Evolutionary conservation across 92 coral and sea anemone genomes (phyloP).

Genomic region (Heliopora coerulea): DNA sequence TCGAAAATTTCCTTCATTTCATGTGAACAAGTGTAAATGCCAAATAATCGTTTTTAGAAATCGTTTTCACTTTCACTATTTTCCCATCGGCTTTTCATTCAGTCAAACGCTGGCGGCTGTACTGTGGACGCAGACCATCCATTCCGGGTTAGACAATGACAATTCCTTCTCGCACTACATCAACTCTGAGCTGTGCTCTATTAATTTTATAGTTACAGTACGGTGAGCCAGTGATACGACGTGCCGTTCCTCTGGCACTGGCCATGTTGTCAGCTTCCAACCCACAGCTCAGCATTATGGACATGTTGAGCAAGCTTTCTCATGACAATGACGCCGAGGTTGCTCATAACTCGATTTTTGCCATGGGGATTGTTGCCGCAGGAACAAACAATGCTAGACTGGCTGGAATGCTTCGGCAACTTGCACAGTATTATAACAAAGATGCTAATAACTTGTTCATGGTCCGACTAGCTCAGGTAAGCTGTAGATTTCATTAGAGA

Average conservation of each 20-base stretch:
- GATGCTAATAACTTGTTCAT: constrained; percentile 96
- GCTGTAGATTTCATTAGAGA: too few relatives aligned
- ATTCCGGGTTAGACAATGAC: too few relatives aligned
- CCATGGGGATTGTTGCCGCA: constrained; percentile 99
- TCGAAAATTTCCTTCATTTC: too few relatives aligned
- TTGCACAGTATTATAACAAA: constrained; percentile 98
- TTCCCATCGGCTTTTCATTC: too few relatives aligned
- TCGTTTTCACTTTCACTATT: too few relatives aligned
- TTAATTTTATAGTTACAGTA: constrained; percentile 89
- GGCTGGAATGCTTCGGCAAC: constrained; percentile 95
- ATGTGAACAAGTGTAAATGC: too few relatives aligned
- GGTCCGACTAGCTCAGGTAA: constrained; percentile 97
- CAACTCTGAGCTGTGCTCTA: too few relatives aligned
- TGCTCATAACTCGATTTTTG: constrained; percentile 94
- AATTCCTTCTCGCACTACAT: too few relatives aligned
- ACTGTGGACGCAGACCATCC: too few relatives aligned
- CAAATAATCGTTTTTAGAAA: too few relatives aligned
- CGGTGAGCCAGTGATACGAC: constrained; percentile 95
- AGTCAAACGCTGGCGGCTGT: too few relatives aligned
- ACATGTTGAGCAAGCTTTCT: constrained; percentile 93
- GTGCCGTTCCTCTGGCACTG: constrained; percentile 92
- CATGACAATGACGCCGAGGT: constrained; percentile 99
- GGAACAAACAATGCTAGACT: constrained; percentile 97
- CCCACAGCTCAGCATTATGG: constrained; percentile 90
- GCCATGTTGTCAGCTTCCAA: constrained; percentile 93